phyloP scores from a whole-genome alignment of 1,140 invertebrate genomes.

The Druon quercuslanigerum region DNA sequence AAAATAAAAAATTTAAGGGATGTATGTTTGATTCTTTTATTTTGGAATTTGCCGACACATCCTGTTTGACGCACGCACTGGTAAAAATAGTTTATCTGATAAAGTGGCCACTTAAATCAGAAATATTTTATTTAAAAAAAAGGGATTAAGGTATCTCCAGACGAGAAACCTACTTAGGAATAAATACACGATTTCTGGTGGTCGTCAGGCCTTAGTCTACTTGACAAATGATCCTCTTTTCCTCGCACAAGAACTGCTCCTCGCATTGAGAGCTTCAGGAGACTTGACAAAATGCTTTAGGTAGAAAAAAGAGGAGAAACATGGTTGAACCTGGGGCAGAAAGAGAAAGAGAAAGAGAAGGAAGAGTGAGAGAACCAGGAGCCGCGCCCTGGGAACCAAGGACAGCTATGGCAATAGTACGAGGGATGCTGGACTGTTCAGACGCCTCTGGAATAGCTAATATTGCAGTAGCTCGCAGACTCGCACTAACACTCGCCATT shows the following conservation, averaged over 20 bases:
- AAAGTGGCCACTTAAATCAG: neutral
- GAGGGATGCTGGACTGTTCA: conserved; percentile 52
- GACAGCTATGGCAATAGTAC: conserved; percentile 56
- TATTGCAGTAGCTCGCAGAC: conserved; percentile 50
- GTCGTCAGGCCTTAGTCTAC: conserved; percentile 33
- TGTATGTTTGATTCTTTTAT: no score
- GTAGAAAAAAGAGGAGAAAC: conserved; percentile 52
- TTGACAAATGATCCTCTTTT: conserved; percentile 52
- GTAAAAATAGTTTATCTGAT: no score
- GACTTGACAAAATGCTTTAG: conserved; percentile 60
- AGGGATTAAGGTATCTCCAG: conserved; percentile 23
- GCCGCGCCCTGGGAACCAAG: conserved; percentile 48
- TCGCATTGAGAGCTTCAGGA: conserved; percentile 52
- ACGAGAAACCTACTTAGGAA: conserved; percentile 24
- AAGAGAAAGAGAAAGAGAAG: conserved; percentile 18
- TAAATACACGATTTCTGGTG: conserved; percentile 31
- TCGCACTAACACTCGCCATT: conserved; percentile 44
- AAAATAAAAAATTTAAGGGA: no score
- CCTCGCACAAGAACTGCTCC: conserved; percentile 41
- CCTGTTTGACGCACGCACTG: no score
- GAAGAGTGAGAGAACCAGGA: conserved; percentile 2
- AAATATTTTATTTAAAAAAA: conserved; percentile 10
- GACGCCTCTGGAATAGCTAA: conserved; percentile 68
- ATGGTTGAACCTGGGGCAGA: conserved; percentile 38
- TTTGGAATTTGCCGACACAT: no score